Evolutionary conservation across 2,888 invertebrate species (phyloP).

Genomic region (Acanthosepion lycidas): DNA sequence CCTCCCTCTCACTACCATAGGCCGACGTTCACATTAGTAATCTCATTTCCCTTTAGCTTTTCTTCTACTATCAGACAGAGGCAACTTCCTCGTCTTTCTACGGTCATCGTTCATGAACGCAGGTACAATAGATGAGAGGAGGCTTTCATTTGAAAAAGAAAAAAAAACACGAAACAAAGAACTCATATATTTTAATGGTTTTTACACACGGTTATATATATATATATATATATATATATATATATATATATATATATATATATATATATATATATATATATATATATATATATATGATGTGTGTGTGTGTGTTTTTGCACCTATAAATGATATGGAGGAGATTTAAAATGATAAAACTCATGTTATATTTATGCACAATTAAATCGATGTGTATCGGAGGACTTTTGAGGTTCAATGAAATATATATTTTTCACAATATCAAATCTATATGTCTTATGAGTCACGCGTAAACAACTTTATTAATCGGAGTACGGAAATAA

Average conservation of each 20-base stretch:
- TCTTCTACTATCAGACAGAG: not conserved
- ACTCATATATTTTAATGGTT: not conserved
- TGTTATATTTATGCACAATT: too few species aligned
- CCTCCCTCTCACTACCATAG: not conserved
- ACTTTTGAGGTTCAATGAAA: too few species aligned
- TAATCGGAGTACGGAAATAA: too few species aligned
- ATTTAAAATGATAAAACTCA: too few species aligned
- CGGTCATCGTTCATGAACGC: not conserved
- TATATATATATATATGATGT: not conserved
- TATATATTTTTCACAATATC: too few species aligned
- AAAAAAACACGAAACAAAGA: not conserved
- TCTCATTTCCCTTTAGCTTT: not conserved
- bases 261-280: not conserved
- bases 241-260: too few species aligned
- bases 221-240: slow-evolving; percentile 10
- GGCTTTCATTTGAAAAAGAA: not conserved
- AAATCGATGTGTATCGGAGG: too few species aligned
- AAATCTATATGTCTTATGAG: too few species aligned
- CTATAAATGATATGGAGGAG: too few species aligned
- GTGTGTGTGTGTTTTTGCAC: not conserved
- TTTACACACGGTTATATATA: not conserved
- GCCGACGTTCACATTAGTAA: not conserved
- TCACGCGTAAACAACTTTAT: too few species aligned
- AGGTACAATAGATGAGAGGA: not conserved
- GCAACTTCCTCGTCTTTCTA: not conserved